Evolutionary conservation across 2,888 invertebrate species (phyloP).

Genomic region (Brachyptera putata): DNA sequence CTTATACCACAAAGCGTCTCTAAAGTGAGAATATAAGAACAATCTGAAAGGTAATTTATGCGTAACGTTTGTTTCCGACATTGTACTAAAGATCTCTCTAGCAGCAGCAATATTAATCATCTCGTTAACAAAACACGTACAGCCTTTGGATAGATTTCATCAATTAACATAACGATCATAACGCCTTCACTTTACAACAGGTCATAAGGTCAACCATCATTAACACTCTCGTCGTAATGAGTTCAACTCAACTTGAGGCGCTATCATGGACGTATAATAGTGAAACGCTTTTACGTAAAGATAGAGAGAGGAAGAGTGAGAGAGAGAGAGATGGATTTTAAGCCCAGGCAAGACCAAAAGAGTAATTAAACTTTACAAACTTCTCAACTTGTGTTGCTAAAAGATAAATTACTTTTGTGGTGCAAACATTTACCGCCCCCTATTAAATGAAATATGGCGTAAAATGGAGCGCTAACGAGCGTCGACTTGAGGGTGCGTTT

Average conservation of each 20-base stretch:
- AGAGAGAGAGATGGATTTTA: too few relatives aligned
- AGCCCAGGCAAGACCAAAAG: not conserved
- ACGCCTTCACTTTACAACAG: not conserved
- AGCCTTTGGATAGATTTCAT: not conserved
- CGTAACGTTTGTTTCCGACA: too few relatives aligned
- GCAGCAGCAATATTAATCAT: not conserved
- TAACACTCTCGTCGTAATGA: not conserved
- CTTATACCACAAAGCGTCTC: too few relatives aligned
- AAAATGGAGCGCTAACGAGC: not conserved
- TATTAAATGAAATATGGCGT: too few relatives aligned
- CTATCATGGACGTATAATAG: too few relatives aligned
- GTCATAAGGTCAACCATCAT: not conserved
- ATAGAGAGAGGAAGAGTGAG: too few relatives aligned
- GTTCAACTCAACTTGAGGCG: too few relatives aligned
- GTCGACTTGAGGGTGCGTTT: not conserved
- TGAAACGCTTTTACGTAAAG: too few relatives aligned
- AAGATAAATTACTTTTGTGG: not conserved
- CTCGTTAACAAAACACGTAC: not conserved
- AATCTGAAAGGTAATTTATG: too few relatives aligned
- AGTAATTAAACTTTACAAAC: constrained; percentile 1
- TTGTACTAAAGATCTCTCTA: too few relatives aligned
- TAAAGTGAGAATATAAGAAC: too few relatives aligned
- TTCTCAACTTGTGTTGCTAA: not conserved
- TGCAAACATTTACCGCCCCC: not conserved
- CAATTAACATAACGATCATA: not conserved